phyloP scores from a whole-genome alignment of 2,113 vertebrate species.

The Eidolon helvum region DNA sequence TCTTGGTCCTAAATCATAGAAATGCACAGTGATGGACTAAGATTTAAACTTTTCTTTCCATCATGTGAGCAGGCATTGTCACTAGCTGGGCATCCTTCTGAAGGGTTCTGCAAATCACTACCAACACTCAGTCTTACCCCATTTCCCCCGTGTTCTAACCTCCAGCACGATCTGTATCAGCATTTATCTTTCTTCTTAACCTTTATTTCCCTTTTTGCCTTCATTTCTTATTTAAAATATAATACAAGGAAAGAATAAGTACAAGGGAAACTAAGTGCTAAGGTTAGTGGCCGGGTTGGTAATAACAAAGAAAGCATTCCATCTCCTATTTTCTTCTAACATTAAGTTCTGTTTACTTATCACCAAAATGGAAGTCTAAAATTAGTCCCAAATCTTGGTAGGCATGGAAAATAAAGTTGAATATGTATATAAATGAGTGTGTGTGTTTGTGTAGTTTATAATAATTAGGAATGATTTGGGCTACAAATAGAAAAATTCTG shows the following conservation, averaged over 20 bases:
- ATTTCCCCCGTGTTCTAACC: neutral
- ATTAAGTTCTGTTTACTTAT: neutral
- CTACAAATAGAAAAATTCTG: neutral
- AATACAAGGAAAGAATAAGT: neutral
- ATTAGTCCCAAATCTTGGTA: neutral
- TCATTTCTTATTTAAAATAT: neutral
- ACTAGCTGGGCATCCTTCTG: neutral
- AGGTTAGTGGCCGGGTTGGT: neutral
- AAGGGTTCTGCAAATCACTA: neutral
- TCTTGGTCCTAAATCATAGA: neutral
- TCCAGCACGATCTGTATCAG: neutral
- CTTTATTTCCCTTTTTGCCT: neutral
- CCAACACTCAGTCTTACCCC: neutral
- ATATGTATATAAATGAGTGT: neutral
- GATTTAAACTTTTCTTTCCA: neutral
- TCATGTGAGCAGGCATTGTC: neutral
- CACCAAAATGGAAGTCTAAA: neutral
- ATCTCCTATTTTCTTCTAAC: neutral
- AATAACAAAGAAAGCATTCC: neutral
- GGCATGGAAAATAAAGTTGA: neutral
- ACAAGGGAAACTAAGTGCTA: neutral
- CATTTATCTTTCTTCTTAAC: neutral
- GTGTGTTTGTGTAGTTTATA: neutral
- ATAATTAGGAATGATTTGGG: neutral
- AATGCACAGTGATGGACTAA: neutral